Evolutionary conservation across 2,888 invertebrate genomes (phyloP).

Genomic region (Nomada fucata): DNA sequence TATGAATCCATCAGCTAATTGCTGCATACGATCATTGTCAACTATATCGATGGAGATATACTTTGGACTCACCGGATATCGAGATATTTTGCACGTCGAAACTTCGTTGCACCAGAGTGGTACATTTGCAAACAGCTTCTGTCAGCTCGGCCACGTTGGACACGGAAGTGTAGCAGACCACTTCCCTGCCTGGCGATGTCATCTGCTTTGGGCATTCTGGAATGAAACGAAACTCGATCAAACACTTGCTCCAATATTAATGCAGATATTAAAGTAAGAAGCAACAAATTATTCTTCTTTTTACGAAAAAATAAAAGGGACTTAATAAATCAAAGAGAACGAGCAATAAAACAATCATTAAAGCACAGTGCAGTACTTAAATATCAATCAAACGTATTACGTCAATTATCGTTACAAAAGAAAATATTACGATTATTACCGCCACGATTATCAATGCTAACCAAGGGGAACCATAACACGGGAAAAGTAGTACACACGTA

Average conservation of each 20-base stretch:
- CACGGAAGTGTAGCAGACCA: conserved; percentile 80
- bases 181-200: conserved; percentile 79
- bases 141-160: conserved; percentile 71
- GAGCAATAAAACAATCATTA: background rate
- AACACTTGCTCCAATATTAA: background rate
- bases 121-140: conserved; percentile 80
- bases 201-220: conserved; percentile 80
- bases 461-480: no score
- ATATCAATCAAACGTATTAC: no score
- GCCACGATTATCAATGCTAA: no score
- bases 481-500: background rate
- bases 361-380: no score
- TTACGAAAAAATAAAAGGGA: background rate
- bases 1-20: background rate
- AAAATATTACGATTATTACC: no score
- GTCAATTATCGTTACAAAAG: no score
- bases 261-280: no score
- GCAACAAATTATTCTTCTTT: background rate
- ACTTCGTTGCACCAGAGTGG: conserved; percentile 81
- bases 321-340: background rate
- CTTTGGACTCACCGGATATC: conserved; percentile 78
- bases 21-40: background rate
- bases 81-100: conserved; percentile 78
- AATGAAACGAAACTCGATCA: background rate
- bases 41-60: conserved; percentile 4